Evolutionary conservation across 2,113 vertebrate species (phyloP), one percentile per base, ranked within the genome.

Genomic region (Polypterus senegalus): DNA sequence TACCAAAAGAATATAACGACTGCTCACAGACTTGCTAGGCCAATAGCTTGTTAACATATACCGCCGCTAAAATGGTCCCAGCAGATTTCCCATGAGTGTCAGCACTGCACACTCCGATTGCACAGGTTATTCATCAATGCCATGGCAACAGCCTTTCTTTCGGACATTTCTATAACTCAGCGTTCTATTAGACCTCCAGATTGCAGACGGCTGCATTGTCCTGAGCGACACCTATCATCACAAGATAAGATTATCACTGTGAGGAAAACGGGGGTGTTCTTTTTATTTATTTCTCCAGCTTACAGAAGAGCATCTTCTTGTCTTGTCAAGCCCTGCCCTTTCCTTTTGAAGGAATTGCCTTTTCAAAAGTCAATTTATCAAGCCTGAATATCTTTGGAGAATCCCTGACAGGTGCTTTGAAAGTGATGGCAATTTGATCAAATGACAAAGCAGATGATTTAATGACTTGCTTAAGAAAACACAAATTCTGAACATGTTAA

Each of bases 241-340:
- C 56, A 69, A 83, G 89, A 91, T 91, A 91, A 91, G 88, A 91
- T 91, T 89, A 91, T 90, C 90, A 79, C 79, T 79, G 84, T 70
- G 72, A 6, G 1, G 72, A 81, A 79, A 86, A 87, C 79, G 70
- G 77, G 80, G 69, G 69, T 68, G 62, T 76, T 67, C 75, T 71
- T 74, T 78, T 76, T 74, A 64, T 72, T 69, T 64, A 46, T 67
- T 67, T 70, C 70, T 77, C 81, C 80, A 55, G 77, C 81, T 80
- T 73, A 62, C 78, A 83, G 85, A 87, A 79, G 82, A 88, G 86
- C 80, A 78, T 81, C 77, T 86, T 86, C 86, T 84, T 77, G 80
- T 84, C 85, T 83, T 82, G 80, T 89, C 89, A 86, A 81, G 74
- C 74, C 64, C 67, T 74, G 75, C 74, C 79, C 83, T 84, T 84